Evolutionary conservation across 2,113 vertebrate species (phyloP), one percentile per base, ranked within the genome.

Genomic region (Picathartes gymnocephalus): DNA sequence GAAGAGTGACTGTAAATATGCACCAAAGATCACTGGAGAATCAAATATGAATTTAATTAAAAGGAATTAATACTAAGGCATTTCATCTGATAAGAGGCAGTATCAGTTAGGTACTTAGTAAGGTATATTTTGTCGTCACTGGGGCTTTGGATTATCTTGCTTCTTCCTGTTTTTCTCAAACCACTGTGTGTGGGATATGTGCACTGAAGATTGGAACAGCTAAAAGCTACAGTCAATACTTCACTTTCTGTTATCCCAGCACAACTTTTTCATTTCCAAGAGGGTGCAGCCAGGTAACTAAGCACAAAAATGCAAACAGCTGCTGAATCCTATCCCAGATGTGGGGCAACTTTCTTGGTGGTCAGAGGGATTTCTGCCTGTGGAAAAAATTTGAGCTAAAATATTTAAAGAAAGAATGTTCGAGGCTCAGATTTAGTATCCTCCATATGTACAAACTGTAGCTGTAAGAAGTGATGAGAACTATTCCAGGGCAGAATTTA

Each of bases 81-180:
- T 91, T 97, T 97, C 33, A 96, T 93, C 94, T 95, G 94, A 97
- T 96, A 96, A 96, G 79, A 95, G 57, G 50, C 60, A n/a, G 47
- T 94, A 96, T 97, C 94, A 93, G 74, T 71, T 88, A 90, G 88
- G 93, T 90, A 97, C 95, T 93, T 93, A 88, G 72, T 74, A 88
- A 93, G 92, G 82, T 94, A 70, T 96, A 95, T 94, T 93, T 87
- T 94, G 69, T 77, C 95, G 94, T 96, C 90, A 88, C 53, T 1
- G 2, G 72, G 86, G 93, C 68, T 95, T 93, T 95, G 94, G 85
- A 85, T 97, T 95, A 96, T 94, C 93, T 96, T 74, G 14, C 60
- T 92, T 88, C 95, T 93, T 96, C 88, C 93, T 95, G 82, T 96
- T 96, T 95, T 95, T 95, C 82, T 94, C 80, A 95, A 96, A 96